Conservation (phyloP, 2,797 vertebrate genomes). For the Alfaro cultratus region DNA sequence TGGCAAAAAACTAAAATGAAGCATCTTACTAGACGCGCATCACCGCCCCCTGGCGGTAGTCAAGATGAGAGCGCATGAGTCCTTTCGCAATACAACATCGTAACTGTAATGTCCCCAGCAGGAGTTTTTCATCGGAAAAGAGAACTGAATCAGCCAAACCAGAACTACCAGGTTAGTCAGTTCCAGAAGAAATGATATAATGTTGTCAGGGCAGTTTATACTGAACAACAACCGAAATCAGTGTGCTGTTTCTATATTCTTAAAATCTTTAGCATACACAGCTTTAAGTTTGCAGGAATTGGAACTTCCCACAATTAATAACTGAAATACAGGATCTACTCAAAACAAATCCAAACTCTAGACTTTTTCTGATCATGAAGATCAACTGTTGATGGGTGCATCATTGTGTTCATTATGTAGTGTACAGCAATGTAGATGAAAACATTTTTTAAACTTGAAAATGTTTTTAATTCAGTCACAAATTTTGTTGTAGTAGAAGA, state of each 20-base stretch:
- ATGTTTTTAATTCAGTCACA: constrained; percentile 35
- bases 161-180: background rate
- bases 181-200: background rate
- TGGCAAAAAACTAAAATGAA: background rate
- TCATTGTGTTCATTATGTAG: background rate
- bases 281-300: background rate
- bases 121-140: background rate
- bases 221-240: background rate
- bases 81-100: background rate
- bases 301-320: background rate
- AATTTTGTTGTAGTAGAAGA: constrained; percentile 79
- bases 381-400: background rate
- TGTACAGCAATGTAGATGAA: background rate
- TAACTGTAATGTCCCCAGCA: background rate
- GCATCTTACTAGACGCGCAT: background rate
- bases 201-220: background rate
- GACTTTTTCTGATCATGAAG: background rate
- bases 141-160: background rate
- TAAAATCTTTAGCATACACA: background rate
- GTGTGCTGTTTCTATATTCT: background rate
- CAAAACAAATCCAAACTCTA: background rate
- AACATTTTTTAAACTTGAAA: background rate
- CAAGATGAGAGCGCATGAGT: background rate
- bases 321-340: background rate
- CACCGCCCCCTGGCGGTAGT: background rate